These are phyloP conservation scores for Brachylomia viminalis DNA, from an alignment of 2,888 invertebrate species.

Conservation along the genomic window DNA sequence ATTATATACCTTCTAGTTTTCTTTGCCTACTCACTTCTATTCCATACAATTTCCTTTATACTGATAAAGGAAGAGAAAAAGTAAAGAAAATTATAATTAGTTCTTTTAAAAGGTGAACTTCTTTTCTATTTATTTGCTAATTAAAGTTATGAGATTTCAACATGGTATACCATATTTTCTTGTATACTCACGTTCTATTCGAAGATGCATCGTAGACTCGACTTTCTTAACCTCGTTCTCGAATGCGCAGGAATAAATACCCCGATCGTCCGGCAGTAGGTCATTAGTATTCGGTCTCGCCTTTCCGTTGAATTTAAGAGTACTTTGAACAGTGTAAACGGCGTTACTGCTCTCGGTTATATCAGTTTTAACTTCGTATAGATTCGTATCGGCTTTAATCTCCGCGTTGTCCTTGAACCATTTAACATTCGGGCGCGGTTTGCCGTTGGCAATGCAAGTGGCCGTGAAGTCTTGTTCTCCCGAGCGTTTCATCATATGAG, in stretches of 20 bases:
- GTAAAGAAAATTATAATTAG: constrained; percentile 35
- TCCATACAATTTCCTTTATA: constrained; percentile 14
- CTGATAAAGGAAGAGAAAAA: constrained; percentile 14
- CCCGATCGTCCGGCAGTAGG: constrained; percentile 95
- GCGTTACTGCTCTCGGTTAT: constrained; percentile 94
- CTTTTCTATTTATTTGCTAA: constrained; percentile 1
- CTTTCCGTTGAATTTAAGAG: constrained; percentile 94
- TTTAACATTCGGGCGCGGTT: constrained; percentile 95
- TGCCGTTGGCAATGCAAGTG: constrained; percentile 96
- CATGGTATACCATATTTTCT: constrained; percentile 20
- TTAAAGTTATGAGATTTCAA: constrained; percentile 23
- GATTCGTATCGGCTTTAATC: constrained; percentile 93
- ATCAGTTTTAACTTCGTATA: constrained; percentile 95
- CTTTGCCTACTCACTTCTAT: constrained; percentile 19
- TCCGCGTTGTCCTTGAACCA: constrained; percentile 97
- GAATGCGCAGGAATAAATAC: constrained; percentile 96
- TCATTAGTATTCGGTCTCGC: constrained; percentile 94
- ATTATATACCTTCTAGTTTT: constrained; percentile 7
- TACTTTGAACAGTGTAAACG: constrained; percentile 95
- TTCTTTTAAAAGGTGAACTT: neutral
- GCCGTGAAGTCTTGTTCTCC: constrained; percentile 95
- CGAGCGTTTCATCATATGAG: constrained; percentile 94
- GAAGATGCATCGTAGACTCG: constrained; percentile 96
- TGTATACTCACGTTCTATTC: constrained; percentile 95
- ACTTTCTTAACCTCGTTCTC: constrained; percentile 97